phyloP scores from a whole-genome alignment of 2,797 vertebrate genomes.

The Thaleichthys pacificus region DNA sequence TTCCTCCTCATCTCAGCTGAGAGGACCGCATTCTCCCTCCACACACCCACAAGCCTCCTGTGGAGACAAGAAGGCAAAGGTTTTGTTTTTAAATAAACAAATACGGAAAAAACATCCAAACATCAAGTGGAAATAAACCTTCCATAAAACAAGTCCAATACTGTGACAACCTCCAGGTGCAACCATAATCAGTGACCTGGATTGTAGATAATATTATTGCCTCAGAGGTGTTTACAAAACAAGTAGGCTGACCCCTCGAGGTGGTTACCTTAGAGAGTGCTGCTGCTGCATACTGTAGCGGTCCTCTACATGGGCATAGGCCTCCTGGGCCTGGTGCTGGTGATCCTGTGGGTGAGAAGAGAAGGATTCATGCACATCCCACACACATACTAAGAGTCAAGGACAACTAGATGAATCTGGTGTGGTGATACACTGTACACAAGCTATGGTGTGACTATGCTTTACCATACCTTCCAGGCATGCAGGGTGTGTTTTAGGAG shows the following conservation, averaged over 20 bases:
- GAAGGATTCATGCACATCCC: neutral
- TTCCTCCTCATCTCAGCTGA: constrained; percentile 47
- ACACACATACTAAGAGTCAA: neutral
- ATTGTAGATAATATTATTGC: neutral
- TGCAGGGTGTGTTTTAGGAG: constrained; percentile 66
- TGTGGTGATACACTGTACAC: no score
- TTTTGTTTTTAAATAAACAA: neutral
- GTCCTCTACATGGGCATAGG: constrained; percentile 65
- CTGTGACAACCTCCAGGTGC: no score
- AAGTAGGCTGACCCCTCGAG: neutral
- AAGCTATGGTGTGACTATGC: no score
- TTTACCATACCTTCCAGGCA: constrained; percentile 76
- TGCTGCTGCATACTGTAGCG: constrained; percentile 58
- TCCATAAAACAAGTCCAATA: no score
- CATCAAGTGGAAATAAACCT: neutral
- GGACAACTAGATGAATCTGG: no score
- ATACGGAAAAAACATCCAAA: neutral
- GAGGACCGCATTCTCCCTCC: constrained; percentile 74
- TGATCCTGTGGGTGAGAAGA: constrained; percentile 68
- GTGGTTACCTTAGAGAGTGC: constrained; percentile 73
- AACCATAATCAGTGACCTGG: neutral
- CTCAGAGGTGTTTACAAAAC: neutral
- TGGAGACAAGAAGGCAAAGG: constrained; percentile 4
- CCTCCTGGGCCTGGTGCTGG: constrained; percentile 51
- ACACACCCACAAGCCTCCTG: constrained; percentile 71